Evolutionary conservation across 2,113 vertebrate species (phyloP), one percentile per base, ranked within the genome.

Genomic region (Siniperca knerii): DNA sequence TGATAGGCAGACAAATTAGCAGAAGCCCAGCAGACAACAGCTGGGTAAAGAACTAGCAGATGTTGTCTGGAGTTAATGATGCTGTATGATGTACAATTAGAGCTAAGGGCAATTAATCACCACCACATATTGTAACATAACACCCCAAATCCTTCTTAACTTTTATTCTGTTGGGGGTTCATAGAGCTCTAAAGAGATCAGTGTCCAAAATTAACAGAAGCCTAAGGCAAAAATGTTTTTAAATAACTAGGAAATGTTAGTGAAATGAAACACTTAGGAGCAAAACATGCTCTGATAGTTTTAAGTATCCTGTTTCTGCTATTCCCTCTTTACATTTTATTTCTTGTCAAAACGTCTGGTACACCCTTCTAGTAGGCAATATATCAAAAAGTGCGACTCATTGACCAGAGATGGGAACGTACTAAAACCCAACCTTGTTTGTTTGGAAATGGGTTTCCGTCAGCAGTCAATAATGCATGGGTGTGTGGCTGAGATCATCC

Each of bases 391-490:
- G 33, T 54, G 5, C 70, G 58, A 79, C 40, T 79, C 1, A 57
- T 15, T 48, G 33, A 64, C 7, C 4, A 37, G 50, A 57, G 72
- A 62, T 6, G 12, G n/a, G 9, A 57, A 13, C 6, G n/a, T 4
- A 21, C 57, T 77, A 86, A 90, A 92, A 93, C 82, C 58, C 75
- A 85, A 83, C 13, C 85, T 74, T 44, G 77, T 86, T 82, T 91
- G 69, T 90, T 91, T 91, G 72, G 75, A 89, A 88, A 82, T 44
- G 42, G 75, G 83, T 91, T 91, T 87, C 79, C 8, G 75, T 83
- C 79, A 50, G 75, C 50, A 0, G 21, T 94, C 72, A 92, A 95
- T 93, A 92, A 94, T 93, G 81, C 75, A 94, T 69, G 73, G 52
- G 62, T 8, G 75, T 74, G 84, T 91, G 82, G 77, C 75, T 90